A percentile compares a stretch with the other conserved stretches of the same genome.
Evolutionary conservation across 2,888 invertebrate species (phyloP).

Genomic region (Tyria jacobaeae): DNA sequence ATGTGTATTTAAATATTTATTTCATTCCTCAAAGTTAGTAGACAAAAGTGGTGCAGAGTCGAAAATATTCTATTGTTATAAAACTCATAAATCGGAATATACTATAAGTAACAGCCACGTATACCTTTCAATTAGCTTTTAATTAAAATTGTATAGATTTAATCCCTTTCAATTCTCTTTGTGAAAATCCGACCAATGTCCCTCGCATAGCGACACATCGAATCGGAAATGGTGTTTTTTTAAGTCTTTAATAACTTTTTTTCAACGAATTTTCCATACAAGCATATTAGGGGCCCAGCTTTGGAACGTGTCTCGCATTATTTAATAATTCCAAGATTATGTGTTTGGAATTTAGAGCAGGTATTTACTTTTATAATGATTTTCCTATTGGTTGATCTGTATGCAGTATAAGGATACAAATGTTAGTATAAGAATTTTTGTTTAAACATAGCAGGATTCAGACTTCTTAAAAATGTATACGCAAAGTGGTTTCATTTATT

Average conservation of each 20-base stretch:
- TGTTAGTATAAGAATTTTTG: background rate
- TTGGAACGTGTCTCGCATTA: conserved; percentile 21
- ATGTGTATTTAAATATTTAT: too few relatives aligned
- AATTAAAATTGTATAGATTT: conserved; percentile 26
- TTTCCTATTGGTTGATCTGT: conserved; percentile 4
- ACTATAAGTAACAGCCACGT: background rate
- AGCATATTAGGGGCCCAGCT: conserved; percentile 19
- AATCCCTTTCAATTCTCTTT: conserved; percentile 7
- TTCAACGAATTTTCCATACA: conserved; percentile 17
- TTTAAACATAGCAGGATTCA: too few relatives aligned
- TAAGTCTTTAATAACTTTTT: conserved; percentile 42
- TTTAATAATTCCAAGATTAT: conserved; percentile 20
- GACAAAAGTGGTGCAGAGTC: too few relatives aligned
- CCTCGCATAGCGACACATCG: conserved; percentile 45
- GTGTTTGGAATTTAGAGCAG: conserved; percentile 20
- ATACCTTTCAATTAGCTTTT: conserved; percentile 12
- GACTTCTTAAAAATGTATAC: too few relatives aligned
- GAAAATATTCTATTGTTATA: too few relatives aligned
- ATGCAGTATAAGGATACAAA: background rate
- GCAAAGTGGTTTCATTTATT: too few relatives aligned
- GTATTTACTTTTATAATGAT: conserved; percentile 9
- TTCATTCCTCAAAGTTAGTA: too few relatives aligned
- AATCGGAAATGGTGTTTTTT: conserved; percentile 53
- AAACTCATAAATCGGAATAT: background rate
- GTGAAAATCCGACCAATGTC: conserved; percentile 34